Conservation (phyloP, 2,113 vertebrate genomes). For the Motacilla tschutschensis region DNA sequence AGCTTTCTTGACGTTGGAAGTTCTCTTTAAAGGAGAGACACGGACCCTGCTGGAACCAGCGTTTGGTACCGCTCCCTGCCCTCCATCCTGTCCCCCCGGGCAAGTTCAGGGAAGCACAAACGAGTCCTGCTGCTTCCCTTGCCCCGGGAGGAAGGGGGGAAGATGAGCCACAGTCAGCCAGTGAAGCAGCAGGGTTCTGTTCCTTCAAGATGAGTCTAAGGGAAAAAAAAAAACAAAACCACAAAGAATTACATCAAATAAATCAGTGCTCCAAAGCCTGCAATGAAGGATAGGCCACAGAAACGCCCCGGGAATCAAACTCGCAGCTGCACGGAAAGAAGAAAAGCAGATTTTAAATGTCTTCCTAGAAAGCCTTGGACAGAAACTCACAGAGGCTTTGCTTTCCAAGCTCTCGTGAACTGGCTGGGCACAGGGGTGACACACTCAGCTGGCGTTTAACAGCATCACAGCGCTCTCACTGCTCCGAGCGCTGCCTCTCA, state of each 20-base stretch:
- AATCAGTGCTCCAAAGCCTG: neutral
- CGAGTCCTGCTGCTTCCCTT: neutral
- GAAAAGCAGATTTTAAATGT: neutral
- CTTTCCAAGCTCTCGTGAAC: neutral
- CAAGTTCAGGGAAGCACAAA: neutral
- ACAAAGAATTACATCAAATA: neutral
- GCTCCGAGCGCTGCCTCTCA: neutral
- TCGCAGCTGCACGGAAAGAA: neutral
- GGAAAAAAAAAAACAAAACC: rapidly evolving
- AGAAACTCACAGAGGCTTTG: neutral
- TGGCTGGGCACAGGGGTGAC: neutral
- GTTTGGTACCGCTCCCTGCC: neutral
- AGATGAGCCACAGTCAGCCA: neutral
- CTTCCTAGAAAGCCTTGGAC: neutral
- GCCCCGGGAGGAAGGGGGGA: neutral
- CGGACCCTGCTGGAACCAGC: neutral
- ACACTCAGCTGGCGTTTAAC: neutral
- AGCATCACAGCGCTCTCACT: neutral
- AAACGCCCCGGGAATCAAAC: neutral
- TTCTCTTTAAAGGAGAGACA: neutral
- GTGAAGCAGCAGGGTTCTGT: neutral
- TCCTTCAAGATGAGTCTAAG: neutral
- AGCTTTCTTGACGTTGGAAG: neutral
- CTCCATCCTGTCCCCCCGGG: neutral
- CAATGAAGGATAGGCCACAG: neutral